Evolutionary conservation across 92 coral and sea anemone species (phyloP), one percentile per base, ranked within the genome.

Genomic region (Palythoa heliodiscus): DNA sequence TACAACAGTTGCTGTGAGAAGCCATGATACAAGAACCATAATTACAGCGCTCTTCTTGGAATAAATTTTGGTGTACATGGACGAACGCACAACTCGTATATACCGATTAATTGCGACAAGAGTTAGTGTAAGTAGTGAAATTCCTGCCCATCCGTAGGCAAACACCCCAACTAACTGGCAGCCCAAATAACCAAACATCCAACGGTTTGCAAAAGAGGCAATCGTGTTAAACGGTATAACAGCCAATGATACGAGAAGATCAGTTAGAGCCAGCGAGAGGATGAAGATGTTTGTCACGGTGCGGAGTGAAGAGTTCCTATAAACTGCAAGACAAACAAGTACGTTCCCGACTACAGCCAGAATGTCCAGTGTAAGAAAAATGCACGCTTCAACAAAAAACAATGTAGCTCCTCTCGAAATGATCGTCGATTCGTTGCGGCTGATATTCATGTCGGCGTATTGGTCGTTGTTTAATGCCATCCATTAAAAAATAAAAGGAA

Each of bases 241-340:
- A 5, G 60, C n/a, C 37, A 78, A 10, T 19, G 83, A 17, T 24
- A 54, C 71, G 3, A 78, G 71, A 7, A 78, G 71, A 61, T 78
- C 83, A 40, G 72, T 23, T 16, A 63, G 60, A 12, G 83, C 83
- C 83, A 78, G 53, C 2, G 83, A 78, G 13, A 78, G 11, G 39
- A 78, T 13, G 72, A 78, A 78, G 2, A 78, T 10, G 17, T 78
- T 78, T 11, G 71, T 60, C n/a, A 78, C 48, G 55, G 83, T 60
- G 39, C 72, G 72, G 16, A 78, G 72, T 1, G 57, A 61, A 17
- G 71, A 47, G 13, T 78, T 78, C 38, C 83, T 78, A 57, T 78
- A 78, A 22, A 78, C 14, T 40, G 83, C 83, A 40, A 78, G 83
- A 39, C 83, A 78, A 39, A 78, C 83, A 1, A 78, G 38, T 13